Evolutionary conservation across 2,888 invertebrate species (phyloP), one percentile per base, ranked within the genome.

Genomic region (Acanthacorydalis orientalis): DNA sequence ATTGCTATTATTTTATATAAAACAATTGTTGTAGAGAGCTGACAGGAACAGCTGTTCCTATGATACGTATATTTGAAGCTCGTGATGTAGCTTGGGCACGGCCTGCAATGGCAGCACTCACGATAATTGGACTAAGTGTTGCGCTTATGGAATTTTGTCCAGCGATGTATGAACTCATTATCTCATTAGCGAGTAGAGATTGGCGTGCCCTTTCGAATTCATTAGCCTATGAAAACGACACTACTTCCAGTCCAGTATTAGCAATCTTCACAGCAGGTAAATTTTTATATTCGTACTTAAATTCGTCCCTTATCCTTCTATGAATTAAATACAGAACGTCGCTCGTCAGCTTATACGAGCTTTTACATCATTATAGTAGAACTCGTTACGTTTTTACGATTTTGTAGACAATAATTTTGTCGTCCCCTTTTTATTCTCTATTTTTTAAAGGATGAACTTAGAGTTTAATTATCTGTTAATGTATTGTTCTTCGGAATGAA

Each of bases 201-300:
- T 77, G 77, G 77, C 71, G 73, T 51, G 72, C 78, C 15, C 64
- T 78, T 31, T 74, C 77, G 9, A 67, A 74, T 42, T 73, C 74
- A 2, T 69, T 78, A 63, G 70, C 75, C 11, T 76, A 75, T 51
- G 73, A 74, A 56, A 75, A 73, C 53, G 62, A 71, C 3, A 67
- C 73, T 9, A 77, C 77, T 41, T 77, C 77, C 32, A 77, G 76
- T 51, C 77, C 76, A 2, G 73, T 77, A 2, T 58, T 77, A 31
- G 77, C 77, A n/a, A 75, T 77, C 34, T 76, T 77, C 56, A 74
- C 74, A 48, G 75, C 74, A 57, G 76, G 76, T 74, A 55, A 51
- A 60, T 41, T 16, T 40, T 23, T 23, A 23, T 11, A 14, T 40
- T 12, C 41, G 7, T 4, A n/a, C 11, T 40, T 23, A 14, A 11